Evolutionary conservation across 2,113 vertebrate species (phyloP).

Genomic region (Menidia beryllina): DNA sequence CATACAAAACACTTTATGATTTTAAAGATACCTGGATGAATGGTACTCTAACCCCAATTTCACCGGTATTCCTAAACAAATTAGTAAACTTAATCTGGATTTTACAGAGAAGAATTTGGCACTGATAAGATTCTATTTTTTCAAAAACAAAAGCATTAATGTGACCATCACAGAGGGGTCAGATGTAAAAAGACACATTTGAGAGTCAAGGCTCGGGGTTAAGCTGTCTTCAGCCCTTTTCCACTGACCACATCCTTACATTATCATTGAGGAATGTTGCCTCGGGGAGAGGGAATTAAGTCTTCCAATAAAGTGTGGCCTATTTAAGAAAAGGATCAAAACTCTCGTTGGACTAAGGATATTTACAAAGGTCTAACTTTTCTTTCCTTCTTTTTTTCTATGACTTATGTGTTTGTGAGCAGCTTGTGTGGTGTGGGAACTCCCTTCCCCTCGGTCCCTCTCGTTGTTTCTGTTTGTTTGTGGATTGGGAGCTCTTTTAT

Average conservation of each 20-base stretch:
- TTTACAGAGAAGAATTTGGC: no score
- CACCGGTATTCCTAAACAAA: no score
- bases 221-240: background rate
- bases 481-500: slow-evolving; percentile 20
- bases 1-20: background rate
- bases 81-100: no score
- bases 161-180: background rate
- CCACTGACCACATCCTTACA: background rate
- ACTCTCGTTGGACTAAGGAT: background rate
- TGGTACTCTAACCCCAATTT: background rate
- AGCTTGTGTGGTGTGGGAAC: background rate
- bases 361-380: background rate
- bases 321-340: background rate
- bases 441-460: background rate
- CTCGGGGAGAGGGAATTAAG: background rate
- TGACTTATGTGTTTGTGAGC: no score
- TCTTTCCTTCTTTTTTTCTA: no score
- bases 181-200: slow-evolving; percentile 25
- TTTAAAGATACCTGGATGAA: background rate
- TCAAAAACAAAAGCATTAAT: no score
- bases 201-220: background rate
- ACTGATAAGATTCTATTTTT: no score
- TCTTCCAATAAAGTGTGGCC: background rate
- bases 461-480: slow-evolving; percentile 46
- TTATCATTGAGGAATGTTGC: background rate